Conservation (phyloP, 2,797 vertebrate genomes). For the Coendou prehensilis region DNA sequence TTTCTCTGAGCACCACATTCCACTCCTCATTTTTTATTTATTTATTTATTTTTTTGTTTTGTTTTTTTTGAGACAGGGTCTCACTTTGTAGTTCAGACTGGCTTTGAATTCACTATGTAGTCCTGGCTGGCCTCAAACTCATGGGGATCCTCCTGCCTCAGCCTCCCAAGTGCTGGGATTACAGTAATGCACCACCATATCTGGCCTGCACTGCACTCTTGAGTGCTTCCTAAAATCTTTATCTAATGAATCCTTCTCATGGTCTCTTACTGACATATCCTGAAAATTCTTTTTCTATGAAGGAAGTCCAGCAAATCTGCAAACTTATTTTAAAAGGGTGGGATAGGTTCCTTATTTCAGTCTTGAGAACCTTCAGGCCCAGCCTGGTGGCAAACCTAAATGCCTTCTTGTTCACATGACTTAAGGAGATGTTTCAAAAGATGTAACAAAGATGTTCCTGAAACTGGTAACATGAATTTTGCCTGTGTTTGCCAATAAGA, state of each 20-base stretch:
- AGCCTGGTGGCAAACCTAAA: background rate
- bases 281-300: background rate
- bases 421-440: background rate
- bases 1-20: background rate
- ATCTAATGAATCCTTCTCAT: background rate
- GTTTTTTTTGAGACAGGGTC: background rate
- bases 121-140: background rate
- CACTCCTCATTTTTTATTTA: background rate
- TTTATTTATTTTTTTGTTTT: background rate
- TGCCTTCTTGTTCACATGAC: background rate
- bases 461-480: background rate
- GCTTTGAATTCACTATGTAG: background rate
- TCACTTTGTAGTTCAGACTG: background rate
- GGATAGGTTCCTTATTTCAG: background rate
- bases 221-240: background rate
- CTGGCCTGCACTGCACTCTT: background rate
- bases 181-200: background rate
- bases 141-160: background rate
- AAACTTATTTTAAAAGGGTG: background rate
- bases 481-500: background rate
- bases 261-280: background rate
- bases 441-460: background rate
- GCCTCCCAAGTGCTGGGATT: background rate
- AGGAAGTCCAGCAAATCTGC: background rate
- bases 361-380: background rate